Evolutionary conservation across 2,797 vertebrate genomes (phyloP), one percentile per base, ranked within the genome.

Genomic region (Myripristis murdjan): DNA sequence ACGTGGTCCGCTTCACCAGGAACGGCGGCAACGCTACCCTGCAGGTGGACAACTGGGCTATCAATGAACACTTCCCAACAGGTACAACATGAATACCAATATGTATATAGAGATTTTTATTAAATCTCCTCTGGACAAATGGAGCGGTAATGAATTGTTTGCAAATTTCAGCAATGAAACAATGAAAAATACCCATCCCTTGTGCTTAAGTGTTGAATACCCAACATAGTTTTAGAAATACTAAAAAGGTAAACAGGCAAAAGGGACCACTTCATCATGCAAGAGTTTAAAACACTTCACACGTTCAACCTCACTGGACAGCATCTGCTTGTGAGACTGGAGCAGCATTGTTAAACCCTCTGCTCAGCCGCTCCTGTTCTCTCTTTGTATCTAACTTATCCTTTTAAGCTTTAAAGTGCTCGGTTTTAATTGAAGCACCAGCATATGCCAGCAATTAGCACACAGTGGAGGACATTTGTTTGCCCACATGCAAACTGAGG

Each of bases 21-120:
- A 99, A 99, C 0, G 98, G 98, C 1, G 98, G 98, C 48, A 99
- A 99, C 14, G 98, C 98, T 26, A 99, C 98, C 0, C 95, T 99
- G 47, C 98, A 99, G 91, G 98, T 99, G 87, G 98, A 99, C 87
- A 98, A 97, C 93, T 97, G 98, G 98, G 94, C 96, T 0, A 96
- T 99, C 88, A 99, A 98, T 46, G 98, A 99, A 24, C 96, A 98
- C 82, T 99, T 98, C 75, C 98, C 98, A 24, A 95, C 97, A 97
- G 97, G 98, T 99, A 96, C 11, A 26, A 23, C 12, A 5, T 22
- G 20, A 16, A 43, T 31, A 14, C 20, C 11, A 52, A 52, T 24
- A 49, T 23, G 14, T 31, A n/a, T n/a, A n/a, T n/a, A n/a, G n/a
- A n/a, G n/a, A n/a, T 20, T 46, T 20, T 18, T 18, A 3, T 46